A percentile compares a stretch with the other conserved stretches of the same genome.
phyloP scores from a whole-genome alignment of 2,797 vertebrate species.

The Pipistrellus pygmaeus region DNA sequence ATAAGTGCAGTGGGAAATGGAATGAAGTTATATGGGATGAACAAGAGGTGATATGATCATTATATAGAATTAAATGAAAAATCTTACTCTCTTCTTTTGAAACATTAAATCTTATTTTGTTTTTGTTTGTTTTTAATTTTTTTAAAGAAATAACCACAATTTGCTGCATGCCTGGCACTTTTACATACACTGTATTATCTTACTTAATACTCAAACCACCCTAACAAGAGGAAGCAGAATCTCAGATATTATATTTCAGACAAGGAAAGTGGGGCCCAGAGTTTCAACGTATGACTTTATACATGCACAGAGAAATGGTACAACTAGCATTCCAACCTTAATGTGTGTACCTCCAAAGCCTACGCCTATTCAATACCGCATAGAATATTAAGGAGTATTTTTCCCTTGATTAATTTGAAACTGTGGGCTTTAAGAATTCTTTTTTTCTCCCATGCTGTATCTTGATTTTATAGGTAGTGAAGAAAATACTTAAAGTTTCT shows the following conservation, averaged over 20 bases:
- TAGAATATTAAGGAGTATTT: neutral
- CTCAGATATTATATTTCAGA: neutral
- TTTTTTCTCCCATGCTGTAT: neutral
- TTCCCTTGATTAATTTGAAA: constrained; percentile 42
- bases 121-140: neutral
- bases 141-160: neutral
- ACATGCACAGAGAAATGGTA: neutral
- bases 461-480: constrained; percentile 41
- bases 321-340: neutral
- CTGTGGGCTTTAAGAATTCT: neutral
- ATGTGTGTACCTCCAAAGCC: neutral
- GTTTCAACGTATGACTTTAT: neutral
- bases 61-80: constrained; percentile 13
- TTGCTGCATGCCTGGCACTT: neutral
- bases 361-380: neutral
- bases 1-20: neutral
- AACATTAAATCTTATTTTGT: neutral
- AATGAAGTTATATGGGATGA: neutral
- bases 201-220: neutral
- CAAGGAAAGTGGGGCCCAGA: neutral
- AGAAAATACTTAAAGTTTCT: constrained; percentile 16
- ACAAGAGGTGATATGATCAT: neutral
- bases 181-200: neutral
- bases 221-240: neutral
- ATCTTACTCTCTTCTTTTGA: neutral